phyloP scores from a whole-genome alignment of 2,797 vertebrate species.

The Melanotaenia trifasciata region DNA sequence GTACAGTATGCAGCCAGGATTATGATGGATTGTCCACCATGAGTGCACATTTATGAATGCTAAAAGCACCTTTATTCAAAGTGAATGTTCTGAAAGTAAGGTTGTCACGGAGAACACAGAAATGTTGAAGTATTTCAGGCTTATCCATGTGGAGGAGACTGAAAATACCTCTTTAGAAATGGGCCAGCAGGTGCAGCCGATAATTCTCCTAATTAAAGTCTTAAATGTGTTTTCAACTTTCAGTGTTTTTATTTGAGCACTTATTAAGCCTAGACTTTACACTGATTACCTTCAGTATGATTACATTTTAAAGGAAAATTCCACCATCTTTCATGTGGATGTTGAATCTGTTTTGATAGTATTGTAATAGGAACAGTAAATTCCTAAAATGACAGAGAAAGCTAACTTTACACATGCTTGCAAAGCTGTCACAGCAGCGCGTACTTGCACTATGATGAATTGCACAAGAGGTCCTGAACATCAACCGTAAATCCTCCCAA shows the following conservation, averaged over 20 bases:
- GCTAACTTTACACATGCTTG: not conserved
- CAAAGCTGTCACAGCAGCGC: not conserved
- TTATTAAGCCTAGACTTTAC: constrained; percentile 19
- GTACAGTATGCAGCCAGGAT: constrained; percentile 65
- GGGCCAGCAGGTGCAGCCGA: constrained; percentile 10
- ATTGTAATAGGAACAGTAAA: not conserved
- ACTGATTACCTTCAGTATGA: constrained; percentile 9
- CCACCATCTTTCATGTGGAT: not conserved
- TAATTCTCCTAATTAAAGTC: constrained; percentile 35
- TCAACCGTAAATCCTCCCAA: not conserved
- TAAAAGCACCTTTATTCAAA: constrained; percentile 67
- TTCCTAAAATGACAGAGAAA: not conserved
- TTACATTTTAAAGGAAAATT: constrained; percentile 5
- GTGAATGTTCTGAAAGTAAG: constrained; percentile 50
- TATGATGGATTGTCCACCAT: constrained; percentile 70
- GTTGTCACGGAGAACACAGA: constrained; percentile 35
- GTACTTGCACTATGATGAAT: not conserved
- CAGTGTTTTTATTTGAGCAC: not conserved
- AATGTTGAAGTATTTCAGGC: constrained; percentile 25
- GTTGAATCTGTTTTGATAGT: not conserved
- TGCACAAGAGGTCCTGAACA: not conserved
- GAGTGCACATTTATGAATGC: constrained; percentile 68
- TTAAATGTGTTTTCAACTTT: constrained; percentile 26
- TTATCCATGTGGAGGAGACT: constrained; percentile 30
- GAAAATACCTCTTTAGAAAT: constrained; percentile 27